Percentiles rank a stretch among this genome's conserved stretches.
These are phyloP conservation scores for Allolobophora icterica DNA, from an alignment of 2,888 invertebrate genomes.

Conservation along the genomic window DNA sequence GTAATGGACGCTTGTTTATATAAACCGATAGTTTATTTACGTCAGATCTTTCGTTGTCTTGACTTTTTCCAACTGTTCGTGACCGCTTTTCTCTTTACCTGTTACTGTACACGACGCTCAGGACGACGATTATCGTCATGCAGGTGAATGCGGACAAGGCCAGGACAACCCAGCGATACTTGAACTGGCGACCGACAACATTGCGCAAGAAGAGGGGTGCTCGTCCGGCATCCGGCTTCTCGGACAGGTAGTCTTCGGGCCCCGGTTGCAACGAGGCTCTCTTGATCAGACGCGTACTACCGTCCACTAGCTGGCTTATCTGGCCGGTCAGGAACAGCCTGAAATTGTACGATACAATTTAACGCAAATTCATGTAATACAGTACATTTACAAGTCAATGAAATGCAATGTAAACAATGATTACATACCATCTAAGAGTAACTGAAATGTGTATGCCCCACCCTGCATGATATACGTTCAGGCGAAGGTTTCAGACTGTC, in stretches of 20 bases:
- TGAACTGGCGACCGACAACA: conserved; percentile 48
- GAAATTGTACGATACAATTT: background rate
- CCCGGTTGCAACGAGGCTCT: conserved; percentile 14
- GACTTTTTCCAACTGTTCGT: background rate
- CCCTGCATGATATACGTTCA: too few relatives aligned
- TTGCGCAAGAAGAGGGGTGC: conserved; percentile 48
- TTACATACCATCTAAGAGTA: too few relatives aligned
- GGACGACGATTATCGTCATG: conserved; percentile 50
- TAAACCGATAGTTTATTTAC: background rate
- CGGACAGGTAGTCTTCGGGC: conserved; percentile 20
- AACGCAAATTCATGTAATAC: background rate
- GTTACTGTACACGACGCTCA: conserved; percentile 52
- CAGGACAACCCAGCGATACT: conserved; percentile 50
- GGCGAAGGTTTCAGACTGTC: too few relatives aligned
- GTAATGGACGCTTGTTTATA: background rate
- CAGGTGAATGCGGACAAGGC: conserved; percentile 46
- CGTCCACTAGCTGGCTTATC: conserved; percentile 33
- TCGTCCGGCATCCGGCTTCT: background rate
- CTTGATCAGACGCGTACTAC: conserved; percentile 27
- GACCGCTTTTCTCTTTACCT: conserved; percentile 13
- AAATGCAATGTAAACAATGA: too few relatives aligned
- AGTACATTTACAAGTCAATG: too few relatives aligned
- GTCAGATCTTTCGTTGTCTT: background rate
- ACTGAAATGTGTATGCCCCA: too few relatives aligned
- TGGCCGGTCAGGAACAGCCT: conserved; percentile 42